Base-by-base conservation (phyloP, 2,797 vertebrate genomes). In the Parotocinclus haroldoi region DNA sequence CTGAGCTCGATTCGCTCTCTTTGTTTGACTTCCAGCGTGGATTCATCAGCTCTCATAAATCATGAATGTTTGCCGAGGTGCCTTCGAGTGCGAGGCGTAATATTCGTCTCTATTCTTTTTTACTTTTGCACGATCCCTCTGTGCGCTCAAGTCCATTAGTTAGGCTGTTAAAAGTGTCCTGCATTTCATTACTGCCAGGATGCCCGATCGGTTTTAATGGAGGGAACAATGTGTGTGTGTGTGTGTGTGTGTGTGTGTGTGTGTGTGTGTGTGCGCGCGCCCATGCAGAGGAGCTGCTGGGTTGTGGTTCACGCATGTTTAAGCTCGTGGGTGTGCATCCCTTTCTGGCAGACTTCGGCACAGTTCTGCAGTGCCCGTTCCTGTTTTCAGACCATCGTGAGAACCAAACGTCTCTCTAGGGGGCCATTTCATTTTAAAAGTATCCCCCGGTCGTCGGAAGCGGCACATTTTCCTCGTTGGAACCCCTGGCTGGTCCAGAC, bases 21-120 rank as follows among this genome's bases (percentile, higher is more conserved):
- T 44, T 48, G 19, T 4, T n/a, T 57, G 18, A 36, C 63, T 46
- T 55, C 44, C 40, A 16, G 6, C 45, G 37, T 11, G 55, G 19
- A 37, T 45, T 55, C 52, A 53, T 63, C 52, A 37, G 10, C 49
- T 13, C 40, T 59, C 16, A 68, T 65, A 38, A 67, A 63, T 66
- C 58, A 45, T 64, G 38, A 16, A 56, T 38, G 60, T 44, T 54
- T 27, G 53, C 18, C 9, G 53, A 27, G 27, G 39, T 37, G 45
- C 49, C 57, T 45, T 17, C 39, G 62, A 68, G 58, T 52, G 40
- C 36, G 49, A 44, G 27, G 44, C 9, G 12, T 50, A 10, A 18
- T 51, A 68, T 71, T 68, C 56, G 27, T 75, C 42, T 65, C 27
- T 63, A 58, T 42, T 62, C 63, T 60, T 56, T 60, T 27, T 44